Base-by-base conservation (phyloP, 2,797 vertebrate genomes). In the Crax fasciolata region DNA sequence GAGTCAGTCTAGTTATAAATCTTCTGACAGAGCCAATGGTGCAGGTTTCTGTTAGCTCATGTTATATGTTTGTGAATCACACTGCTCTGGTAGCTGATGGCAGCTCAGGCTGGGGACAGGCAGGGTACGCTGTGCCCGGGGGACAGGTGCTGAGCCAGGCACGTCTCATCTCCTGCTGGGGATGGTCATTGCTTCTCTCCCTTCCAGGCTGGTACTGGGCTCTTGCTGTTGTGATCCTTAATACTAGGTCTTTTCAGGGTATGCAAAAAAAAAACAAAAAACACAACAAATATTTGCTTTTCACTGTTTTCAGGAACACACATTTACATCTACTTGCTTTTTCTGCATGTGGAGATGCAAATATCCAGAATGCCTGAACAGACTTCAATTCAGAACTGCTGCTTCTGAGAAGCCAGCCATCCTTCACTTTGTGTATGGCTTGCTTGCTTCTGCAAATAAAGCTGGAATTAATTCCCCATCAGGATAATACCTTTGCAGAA, bases 391-490 rank as follows among this genome's bases (percentile, higher is more conserved):
- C 93, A 91, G 89, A 75, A 73, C 16, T 39, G 27, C 81, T 92
- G 35, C 35, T 35, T 68, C 62, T 55, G 35, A 72, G 76, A 71
- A 89, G 27, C 46, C 0, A 1, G 94, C 79, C 84, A 94, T 89
- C 92, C 88, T 85, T 89, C 76, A 63, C 49, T 79, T 89, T 81
- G 57, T 92, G 66, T 79, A 59, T 46, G 67, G 52, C 78, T 96
- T 87, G 93, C 61, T 94, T 96, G 87, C 91, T 91, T 89, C 80
- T 87, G 74, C 96, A 97, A 97, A 94, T 93, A 96, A 96, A 94
- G 35, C 58, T 91, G 72, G 49, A 73, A 81, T 84, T 89, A 82
- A 91, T 95, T 93, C 84, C 83, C 89, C 95, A 93, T 95, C 70
- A 94, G 88, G 78, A 92, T 76, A 89, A 59, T 70, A 78, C 46